A percentile compares a stretch with the other conserved stretches of the same genome.
Conservation (phyloP, 2,113 vertebrate species). For the Platichthys flesus region DNA sequence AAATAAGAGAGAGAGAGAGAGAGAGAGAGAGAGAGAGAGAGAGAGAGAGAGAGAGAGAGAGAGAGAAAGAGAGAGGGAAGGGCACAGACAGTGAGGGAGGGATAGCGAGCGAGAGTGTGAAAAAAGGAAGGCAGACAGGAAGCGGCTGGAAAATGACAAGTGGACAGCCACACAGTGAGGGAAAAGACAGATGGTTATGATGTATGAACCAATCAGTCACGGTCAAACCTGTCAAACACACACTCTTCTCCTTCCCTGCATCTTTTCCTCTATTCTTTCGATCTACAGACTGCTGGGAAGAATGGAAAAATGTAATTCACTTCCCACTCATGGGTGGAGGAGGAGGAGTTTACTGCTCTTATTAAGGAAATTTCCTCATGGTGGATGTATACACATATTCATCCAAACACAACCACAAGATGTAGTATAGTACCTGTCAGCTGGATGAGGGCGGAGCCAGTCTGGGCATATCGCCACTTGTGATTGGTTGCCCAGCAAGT, state of each 20-base stretch:
- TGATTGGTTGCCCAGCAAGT: conserved; percentile 68
- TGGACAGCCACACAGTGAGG: neutral
- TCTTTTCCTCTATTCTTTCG: neutral
- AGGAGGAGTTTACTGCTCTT: neutral
- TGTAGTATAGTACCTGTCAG: conserved; percentile 70
- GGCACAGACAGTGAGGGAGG: neutral
- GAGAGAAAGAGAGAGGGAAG: neutral
- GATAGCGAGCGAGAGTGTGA: neutral
- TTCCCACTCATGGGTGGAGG: neutral
- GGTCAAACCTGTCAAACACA: neutral
- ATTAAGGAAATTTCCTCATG: neutral
- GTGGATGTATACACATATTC: neutral
- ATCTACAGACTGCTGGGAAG: neutral
- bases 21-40: neutral
- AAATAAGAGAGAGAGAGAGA: neutral
- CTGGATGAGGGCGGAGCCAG: conserved; percentile 65
- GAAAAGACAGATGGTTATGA: conserved; percentile 5
- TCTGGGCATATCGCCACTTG: conserved; percentile 65
- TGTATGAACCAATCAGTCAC: neutral
- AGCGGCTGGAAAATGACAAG: neutral
- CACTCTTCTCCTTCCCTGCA: neutral
- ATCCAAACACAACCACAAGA: neutral
- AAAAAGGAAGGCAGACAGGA: neutral
- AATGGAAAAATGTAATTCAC: neutral
- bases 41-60: too few relatives aligned